Conservation (phyloP, 2,113 vertebrate genomes). For the Centropus bengalensis region DNA sequence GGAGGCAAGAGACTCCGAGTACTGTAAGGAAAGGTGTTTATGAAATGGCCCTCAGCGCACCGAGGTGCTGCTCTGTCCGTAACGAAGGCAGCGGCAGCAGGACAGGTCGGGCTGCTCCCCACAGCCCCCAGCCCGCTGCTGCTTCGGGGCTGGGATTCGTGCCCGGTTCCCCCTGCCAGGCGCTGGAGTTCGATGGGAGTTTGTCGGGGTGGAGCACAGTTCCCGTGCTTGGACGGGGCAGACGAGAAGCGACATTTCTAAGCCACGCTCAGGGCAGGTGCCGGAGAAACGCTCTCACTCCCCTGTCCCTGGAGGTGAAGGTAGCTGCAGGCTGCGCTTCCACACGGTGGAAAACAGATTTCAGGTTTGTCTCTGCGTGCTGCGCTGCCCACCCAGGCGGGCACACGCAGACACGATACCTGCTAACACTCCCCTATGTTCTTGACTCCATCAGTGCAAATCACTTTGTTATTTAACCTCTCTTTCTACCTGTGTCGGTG, state of each 20-base stretch:
- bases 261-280: background rate
- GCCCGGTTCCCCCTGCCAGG: background rate
- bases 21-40: background rate
- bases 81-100: background rate
- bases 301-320: background rate
- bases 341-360: background rate
- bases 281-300: background rate
- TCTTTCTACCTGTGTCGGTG: background rate
- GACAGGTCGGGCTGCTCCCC: background rate
- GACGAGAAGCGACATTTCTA: background rate
- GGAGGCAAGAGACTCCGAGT: background rate
- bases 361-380: background rate
- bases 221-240: background rate
- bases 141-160: background rate
- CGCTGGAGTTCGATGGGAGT: background rate
- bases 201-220: background rate
- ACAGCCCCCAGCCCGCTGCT: background rate
- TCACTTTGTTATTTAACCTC: background rate
- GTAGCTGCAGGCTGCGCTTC: background rate
- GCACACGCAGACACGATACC: background rate
- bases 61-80: background rate
- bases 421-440: background rate
- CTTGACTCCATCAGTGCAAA: background rate
- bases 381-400: background rate
- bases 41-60: background rate